Base-by-base conservation (phyloP, 92 coral and sea anemone species). In the Epizoanthus scotinus region DNA sequence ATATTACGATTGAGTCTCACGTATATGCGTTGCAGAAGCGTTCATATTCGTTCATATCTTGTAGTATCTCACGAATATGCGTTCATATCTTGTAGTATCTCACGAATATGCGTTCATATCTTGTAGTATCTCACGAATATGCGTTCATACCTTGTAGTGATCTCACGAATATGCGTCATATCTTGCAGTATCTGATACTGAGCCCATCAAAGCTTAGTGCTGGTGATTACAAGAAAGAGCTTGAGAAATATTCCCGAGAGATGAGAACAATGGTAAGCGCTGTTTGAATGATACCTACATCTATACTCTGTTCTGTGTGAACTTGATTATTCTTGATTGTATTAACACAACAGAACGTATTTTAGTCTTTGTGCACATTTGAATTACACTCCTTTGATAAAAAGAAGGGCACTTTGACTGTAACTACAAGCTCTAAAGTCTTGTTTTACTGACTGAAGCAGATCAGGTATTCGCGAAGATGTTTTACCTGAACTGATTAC, bases 241-340 rank as follows among this genome's bases (percentile, higher is more conserved):
- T 93, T 87, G 97, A 93, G 29, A 87, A 74, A 58, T 93, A 87
- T 70, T 53, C 94, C 59, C 71, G 97, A 59, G 97, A 93, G 74
- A 75, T 90, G 34, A 82, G 85, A 66, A 52, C 78, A 64, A 52
- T 93, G 88, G 97, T 93, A 85, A 70, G 85, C 12, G 15, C 14
- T 8, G 22, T 57, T 17, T 28, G 38, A 12, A 15, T 20, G 1
- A 18, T 20, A 3, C 40, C 55, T 50, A 52, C 18, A 22, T 42
- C 2, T 69, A 44, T n/a, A 31, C 26, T 59, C 7, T 14, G 29
- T n/a, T 15, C 18, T 9, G 27, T 47, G 15, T 4, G 54, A 4
- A 36, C 22, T 34, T 17, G 24, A 10, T 17, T 5, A 24, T 61
- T 8, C 15, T 62, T 62, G 7, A 12, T 25, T 26, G 15, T 15